Evolutionary conservation across 2,888 invertebrate genomes (phyloP), one percentile per base, ranked within the genome.

Genomic region (Polymixis lichenea): DNA sequence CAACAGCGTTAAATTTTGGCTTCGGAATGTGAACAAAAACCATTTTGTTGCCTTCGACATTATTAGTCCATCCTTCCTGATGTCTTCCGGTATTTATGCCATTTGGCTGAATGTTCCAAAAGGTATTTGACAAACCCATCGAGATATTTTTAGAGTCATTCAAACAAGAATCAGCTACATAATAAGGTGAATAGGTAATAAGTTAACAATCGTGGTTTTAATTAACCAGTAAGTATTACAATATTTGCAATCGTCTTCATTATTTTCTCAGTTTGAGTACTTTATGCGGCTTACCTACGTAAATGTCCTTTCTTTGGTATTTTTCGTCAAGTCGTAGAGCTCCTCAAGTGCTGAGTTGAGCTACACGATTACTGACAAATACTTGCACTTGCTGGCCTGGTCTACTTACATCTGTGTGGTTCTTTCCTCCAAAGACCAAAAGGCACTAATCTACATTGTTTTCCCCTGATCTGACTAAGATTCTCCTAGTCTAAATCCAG

Each of bases 21-120:
- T 51, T 75, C 38, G 83, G 87, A 87, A 87, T 87, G 87, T 88
- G 77, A 64, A 87, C 80, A 87, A 87, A 87, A 87, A 87, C 77
- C 46, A 60, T 73, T 88, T 80, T 80, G 85, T 85, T 83, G 68
- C 82, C 77, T 78, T 78, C 78, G 72, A 72, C 84, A 76, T 87
- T 87, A 80, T 87, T 87, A 88, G 87, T 76, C 87, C 88, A 79
- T 83, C 87, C 88, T 80, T 83, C 80, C 85, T 75, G 87, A 78
- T 82, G 87, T 55, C 85, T 87, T 88, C 87, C 87, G 88, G 88
- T 87, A 83, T 87, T 88, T 77, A 78, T 79, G 72, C 77, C 87
- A 83, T 82, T 87, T 82, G 87, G 77, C 66, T 84, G 72, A 55
- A 65, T 25, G 66, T 62, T 73, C 28, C 64, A 15, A 65, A 79